phyloP scores from a whole-genome alignment of 2,113 vertebrate genomes.

The Syrrhaptes paradoxus region DNA sequence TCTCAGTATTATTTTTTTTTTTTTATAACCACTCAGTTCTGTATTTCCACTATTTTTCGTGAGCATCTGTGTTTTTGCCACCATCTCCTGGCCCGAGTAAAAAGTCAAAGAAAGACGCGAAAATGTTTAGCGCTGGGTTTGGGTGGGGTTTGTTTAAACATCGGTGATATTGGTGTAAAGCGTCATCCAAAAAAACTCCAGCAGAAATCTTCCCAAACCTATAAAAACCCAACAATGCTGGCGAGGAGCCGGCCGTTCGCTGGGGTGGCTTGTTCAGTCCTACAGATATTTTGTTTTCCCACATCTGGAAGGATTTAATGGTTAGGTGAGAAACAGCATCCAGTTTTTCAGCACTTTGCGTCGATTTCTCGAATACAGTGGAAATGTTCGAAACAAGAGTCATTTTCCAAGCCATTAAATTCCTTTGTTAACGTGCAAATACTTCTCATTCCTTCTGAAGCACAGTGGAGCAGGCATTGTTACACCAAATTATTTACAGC shows the following conservation, averaged over 20 bases:
- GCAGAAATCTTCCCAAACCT: neutral
- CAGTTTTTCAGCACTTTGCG: neutral
- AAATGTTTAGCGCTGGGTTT: neutral
- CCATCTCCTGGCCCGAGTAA: neutral
- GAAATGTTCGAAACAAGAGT: neutral
- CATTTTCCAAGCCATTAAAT: conserved; percentile 16
- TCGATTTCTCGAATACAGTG: neutral
- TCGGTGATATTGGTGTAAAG: neutral
- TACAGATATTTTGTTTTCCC: neutral
- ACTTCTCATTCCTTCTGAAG: neutral
- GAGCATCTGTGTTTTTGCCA: neutral
- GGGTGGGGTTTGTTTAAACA: neutral
- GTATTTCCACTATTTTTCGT: neutral
- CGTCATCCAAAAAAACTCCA: neutral
- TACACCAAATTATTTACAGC: neutral
- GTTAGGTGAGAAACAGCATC: conserved; percentile 25
- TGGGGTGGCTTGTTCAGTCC: neutral
- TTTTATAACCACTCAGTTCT: neutral
- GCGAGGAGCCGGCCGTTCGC: neutral
- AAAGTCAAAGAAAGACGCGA: neutral
- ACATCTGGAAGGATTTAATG: conserved; percentile 4
- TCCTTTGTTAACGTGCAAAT: conserved; percentile 41
- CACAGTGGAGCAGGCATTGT: neutral
- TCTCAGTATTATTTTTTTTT: neutral
- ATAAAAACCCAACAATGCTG: neutral